A percentile compares a stretch with the other conserved stretches of the same genome.
Conservation (phyloP, 1,140 invertebrate species). For the Drosophila pseudoobscura region DNA sequence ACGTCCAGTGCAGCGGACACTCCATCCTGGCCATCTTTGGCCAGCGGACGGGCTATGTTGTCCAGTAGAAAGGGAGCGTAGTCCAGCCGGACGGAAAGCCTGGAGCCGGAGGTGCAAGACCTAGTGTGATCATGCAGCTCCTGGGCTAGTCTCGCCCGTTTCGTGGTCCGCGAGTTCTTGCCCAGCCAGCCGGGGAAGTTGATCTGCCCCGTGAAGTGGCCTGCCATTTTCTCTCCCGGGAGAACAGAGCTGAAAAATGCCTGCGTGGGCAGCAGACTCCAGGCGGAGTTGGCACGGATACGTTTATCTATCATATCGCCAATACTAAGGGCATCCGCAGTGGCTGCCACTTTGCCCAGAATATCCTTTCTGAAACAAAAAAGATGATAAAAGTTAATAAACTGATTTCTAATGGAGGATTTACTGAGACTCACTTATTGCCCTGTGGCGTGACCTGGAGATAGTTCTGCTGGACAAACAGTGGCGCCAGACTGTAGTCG, state of each 20-base stretch:
- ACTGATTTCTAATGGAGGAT: neutral
- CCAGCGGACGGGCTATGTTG: constrained; percentile 89
- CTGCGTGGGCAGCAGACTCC: constrained; percentile 95
- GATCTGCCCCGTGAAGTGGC: constrained; percentile 90
- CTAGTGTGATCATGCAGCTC: constrained; percentile 93
- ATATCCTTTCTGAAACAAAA: constrained; percentile 83
- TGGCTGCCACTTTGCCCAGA: constrained; percentile 88
- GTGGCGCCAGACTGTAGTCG: constrained; percentile 96
- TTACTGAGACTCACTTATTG: constrained; percentile 85
- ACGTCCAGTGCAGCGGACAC: constrained; percentile 89
- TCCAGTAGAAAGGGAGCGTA: constrained; percentile 90
- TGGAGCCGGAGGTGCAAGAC: constrained; percentile 90
- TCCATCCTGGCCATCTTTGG: constrained; percentile 88
- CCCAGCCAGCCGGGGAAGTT: constrained; percentile 98
- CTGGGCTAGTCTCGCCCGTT: constrained; percentile 92
- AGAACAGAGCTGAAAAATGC: constrained; percentile 96
- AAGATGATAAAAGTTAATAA: neutral
- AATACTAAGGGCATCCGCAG: constrained; percentile 92
- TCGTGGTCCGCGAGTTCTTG: constrained; percentile 93
- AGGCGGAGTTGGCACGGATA: constrained; percentile 91
- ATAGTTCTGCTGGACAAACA: constrained; percentile 99
- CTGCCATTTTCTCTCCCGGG: constrained; percentile 93
- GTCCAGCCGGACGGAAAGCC: constrained; percentile 91
- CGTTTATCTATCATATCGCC: constrained; percentile 93
- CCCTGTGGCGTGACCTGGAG: constrained; percentile 88